phyloP scores from a whole-genome alignment of 2,797 vertebrate genomes.

The Intellagama lesueurii region DNA sequence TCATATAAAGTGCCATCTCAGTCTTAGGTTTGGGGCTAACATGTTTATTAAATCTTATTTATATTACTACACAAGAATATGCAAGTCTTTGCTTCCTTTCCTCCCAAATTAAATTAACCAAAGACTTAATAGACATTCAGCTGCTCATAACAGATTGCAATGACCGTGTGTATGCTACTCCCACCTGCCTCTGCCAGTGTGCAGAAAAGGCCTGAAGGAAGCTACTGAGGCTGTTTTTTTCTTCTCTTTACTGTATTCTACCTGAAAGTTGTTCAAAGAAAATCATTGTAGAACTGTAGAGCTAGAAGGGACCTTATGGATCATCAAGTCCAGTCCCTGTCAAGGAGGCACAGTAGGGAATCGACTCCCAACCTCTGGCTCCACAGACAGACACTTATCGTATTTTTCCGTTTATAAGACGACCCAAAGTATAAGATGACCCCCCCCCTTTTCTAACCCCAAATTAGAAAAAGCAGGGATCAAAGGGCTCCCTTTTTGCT shows the following conservation, averaged over 20 bases:
- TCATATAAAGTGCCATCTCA: neutral
- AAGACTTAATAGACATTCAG: constrained; percentile 43
- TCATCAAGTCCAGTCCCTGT: no score
- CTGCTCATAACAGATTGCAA: constrained; percentile 50
- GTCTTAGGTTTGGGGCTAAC: constrained; percentile 17
- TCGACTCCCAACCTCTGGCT: no score
- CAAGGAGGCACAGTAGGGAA: no score
- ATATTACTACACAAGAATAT: constrained; percentile 45
- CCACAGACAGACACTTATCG: no score
- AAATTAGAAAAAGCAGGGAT: no score
- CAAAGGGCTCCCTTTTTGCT: no score
- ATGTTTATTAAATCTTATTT: constrained; percentile 42
- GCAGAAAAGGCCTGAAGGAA: constrained; percentile 15
- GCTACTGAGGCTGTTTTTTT: neutral
- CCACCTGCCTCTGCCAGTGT: neutral
- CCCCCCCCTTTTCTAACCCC: no score
- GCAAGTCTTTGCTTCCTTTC: constrained; percentile 41
- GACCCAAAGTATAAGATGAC: no score
- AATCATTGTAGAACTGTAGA: neutral
- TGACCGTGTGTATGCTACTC: neutral
- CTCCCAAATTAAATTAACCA: constrained; percentile 50
- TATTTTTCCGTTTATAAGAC: no score
- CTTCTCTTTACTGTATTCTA: constrained; percentile 5
- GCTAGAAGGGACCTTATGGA: no score
- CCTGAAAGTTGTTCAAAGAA: constrained; percentile 22